Evolutionary conservation across 2,888 invertebrate species (phyloP).

Genomic region (Cheilosia impressa): DNA sequence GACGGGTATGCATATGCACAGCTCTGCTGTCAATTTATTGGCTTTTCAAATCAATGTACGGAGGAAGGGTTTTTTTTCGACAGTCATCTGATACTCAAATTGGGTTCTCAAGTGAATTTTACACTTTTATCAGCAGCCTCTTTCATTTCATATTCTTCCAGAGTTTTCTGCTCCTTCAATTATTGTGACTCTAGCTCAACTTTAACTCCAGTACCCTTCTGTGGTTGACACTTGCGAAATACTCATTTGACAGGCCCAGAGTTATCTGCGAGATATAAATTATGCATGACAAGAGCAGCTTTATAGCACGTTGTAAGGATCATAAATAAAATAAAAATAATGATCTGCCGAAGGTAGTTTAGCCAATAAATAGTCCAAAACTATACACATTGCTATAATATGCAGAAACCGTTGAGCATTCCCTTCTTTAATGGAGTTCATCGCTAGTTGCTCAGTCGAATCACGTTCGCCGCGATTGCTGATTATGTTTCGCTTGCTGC

Average conservation of each 20-base stretch:
- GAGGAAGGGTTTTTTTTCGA: no score
- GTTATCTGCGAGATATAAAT: constrained; percentile 1
- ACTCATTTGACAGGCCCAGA: not conserved
- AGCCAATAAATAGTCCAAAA: constrained; percentile 59
- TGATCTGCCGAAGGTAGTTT: constrained; percentile 52
- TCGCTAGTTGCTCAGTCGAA: constrained; percentile 51
- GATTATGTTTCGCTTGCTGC: constrained; percentile 70
- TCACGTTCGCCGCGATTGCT: constrained; percentile 65
- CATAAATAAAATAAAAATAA: constrained; percentile 57
- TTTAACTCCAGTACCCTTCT: no score
- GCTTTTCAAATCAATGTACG: no score
- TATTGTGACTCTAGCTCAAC: no score
- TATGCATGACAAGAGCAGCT: not conserved
- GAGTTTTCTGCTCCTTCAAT: no score
- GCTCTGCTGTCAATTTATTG: no score
- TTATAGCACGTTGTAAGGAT: constrained; percentile 19
- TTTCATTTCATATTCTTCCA: no score
- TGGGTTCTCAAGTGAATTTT: no score
- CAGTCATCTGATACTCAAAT: no score
- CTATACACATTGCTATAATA: constrained; percentile 12
- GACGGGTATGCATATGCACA: no score
- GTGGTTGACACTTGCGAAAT: not conserved
- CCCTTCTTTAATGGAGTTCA: constrained; percentile 62
- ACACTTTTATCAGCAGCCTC: no score
- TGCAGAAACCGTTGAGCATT: constrained; percentile 34